Base-by-base conservation (phyloP, 1,140 invertebrate genomes). In the Drosophila biarmipes region DNA sequence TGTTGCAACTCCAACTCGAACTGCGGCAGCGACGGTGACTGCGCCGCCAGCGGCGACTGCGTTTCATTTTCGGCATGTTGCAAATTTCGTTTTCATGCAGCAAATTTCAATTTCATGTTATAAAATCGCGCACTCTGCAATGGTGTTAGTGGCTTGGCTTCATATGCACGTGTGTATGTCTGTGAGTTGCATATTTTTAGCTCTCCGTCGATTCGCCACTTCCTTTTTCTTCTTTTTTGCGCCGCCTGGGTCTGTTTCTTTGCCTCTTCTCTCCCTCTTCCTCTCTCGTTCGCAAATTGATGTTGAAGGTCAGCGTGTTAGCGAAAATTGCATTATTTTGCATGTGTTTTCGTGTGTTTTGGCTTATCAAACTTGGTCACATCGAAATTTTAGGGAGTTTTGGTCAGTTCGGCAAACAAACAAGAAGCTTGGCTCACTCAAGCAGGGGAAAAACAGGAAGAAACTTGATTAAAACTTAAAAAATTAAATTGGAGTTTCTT, bases 41-140 rank as follows among this genome's bases (percentile, higher is more conserved):
- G 51, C 45, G 27, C 43, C 29, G 40, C 19, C 15, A 37, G 42
- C 53, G 34, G 61, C 43, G 40, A 53, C 48, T 68, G 67, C 66
- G 76, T 78, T 85, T 64, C 71, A 62, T 81, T 81, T 78, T 81
- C 67, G 73, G 78, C 72, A 69, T 85, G 80, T 84, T 77, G 76
- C 75, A 89, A 87, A 89, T 87, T 87, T 87, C 84, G 84, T 87
- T 87, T 87, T 87, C 84, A 87, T 87, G 78, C 82, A 76, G 62
- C 74, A 78, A 86, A 87, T 86, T 86, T 86, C 82, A 87, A 78
- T 86, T 86, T 86, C 82, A 87, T 87, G 82, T 87, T 78, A 81
- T 87, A 85, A 80, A 85, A 80, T 66, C 29, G 31, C 29, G 37
- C 21, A 29, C 29, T 62, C 54, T 46, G 68, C 17, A 12, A 17